These are phyloP conservation scores for Silvanus unidentatus DNA, from an alignment of 2,888 invertebrate genomes.

Conservation along the genomic window DNA sequence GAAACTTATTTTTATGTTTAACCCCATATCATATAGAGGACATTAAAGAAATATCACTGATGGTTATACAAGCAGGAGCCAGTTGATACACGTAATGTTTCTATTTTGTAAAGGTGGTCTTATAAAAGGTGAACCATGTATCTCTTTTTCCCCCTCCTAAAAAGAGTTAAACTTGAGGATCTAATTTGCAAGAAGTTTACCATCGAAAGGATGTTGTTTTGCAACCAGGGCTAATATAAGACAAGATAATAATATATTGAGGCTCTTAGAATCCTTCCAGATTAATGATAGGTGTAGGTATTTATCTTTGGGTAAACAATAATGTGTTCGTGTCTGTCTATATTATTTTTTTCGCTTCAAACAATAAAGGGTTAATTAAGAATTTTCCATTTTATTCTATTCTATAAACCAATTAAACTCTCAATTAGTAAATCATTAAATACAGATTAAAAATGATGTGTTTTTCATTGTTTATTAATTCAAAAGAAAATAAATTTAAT, in stretches of 20 bases:
- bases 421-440: too few species aligned
- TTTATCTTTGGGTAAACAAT: conserved; percentile 1
- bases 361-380: too few species aligned
- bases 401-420: too few species aligned
- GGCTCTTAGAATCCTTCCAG: conserved; percentile 5
- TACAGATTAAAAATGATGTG: too few species aligned
- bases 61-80: conserved; percentile 5
- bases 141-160: conserved; percentile 24
- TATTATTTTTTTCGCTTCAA: too few species aligned
- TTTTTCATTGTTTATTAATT: too few species aligned
- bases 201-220: conserved; percentile 23
- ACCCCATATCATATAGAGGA: conserved; percentile 26
- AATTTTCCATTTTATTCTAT: too few species aligned
- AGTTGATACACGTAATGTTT: conserved; percentile 30
- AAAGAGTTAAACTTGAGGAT: conserved; percentile 17
- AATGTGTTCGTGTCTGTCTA: conserved; percentile 6
- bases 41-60: conserved; percentile 1
- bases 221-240: conserved; percentile 8
- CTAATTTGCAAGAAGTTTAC: conserved; percentile 25
- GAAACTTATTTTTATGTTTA: conserved; percentile 27
- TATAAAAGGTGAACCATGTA: conserved; percentile 36
- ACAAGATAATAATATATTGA: conserved; percentile 15
- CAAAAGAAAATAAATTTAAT: too few species aligned
- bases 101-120: conserved; percentile 40
- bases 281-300: conserved; percentile 7